Percentiles rank a stretch among this genome's conserved stretches.
These are phyloP conservation scores for Cerastis leucographa DNA, from an alignment of 2,888 invertebrate genomes.

Conservation along the genomic window DNA sequence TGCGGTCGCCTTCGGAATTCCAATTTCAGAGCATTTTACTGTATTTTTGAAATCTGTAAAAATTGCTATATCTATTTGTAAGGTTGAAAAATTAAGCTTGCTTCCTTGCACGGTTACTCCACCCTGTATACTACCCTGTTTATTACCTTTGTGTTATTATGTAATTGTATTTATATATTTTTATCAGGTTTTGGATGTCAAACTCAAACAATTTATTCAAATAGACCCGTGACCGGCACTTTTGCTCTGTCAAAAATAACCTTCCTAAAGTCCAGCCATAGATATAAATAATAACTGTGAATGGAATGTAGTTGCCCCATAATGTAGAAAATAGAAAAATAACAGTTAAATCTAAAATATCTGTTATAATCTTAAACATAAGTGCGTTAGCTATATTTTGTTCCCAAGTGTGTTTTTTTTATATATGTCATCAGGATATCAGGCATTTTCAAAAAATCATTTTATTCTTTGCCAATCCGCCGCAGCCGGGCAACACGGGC, in stretches of 20 bases:
- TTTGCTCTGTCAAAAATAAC: no score
- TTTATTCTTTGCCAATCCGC: not conserved
- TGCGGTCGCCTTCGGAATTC: not conserved
- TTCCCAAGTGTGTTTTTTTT: not conserved
- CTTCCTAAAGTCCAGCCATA: no score
- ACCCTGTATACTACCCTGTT: not conserved
- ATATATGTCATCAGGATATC: not conserved
- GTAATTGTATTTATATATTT: not conserved
- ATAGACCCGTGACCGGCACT: no score
- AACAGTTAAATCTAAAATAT: no score
- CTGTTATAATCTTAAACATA: not conserved
- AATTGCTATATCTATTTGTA: not conserved
- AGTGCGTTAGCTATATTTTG: not conserved
- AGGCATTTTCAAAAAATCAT: not conserved
- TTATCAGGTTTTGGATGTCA: not conserved
- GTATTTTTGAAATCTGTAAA: not conserved
- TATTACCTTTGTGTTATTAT: not conserved
- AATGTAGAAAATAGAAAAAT: no score
- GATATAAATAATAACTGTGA: no score
- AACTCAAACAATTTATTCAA: no score
- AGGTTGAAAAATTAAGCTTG: slow-evolving; percentile 3
- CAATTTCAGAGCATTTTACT: not conserved
- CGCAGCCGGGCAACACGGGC: no score
- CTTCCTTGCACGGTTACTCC: slow-evolving; percentile 7
- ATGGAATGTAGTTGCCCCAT: no score